Percentiles rank a stretch among this genome's conserved stretches.
These are phyloP conservation scores for Phyto melanocephala DNA, from an alignment of 2,888 invertebrate genomes.

Conservation along the genomic window DNA sequence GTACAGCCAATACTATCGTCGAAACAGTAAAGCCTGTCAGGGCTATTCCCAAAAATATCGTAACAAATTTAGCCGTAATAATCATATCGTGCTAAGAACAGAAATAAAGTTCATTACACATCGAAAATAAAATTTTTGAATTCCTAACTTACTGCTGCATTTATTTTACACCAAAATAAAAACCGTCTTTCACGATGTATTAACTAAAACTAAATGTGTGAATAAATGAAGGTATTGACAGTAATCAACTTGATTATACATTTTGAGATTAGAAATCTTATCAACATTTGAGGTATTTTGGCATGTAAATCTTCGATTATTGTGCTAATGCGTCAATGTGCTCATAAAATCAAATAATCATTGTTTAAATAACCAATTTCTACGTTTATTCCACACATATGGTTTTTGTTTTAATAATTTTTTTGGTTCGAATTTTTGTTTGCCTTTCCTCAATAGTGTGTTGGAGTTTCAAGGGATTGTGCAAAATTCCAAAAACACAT, in stretches of 20 bases:
- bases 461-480: background rate
- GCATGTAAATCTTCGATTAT: constrained; percentile 29
- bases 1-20: constrained; percentile 80
- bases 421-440: background rate
- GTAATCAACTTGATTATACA: constrained; percentile 21
- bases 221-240: constrained; percentile 24
- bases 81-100: too few relatives aligned
- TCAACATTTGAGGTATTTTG: constrained; percentile 11
- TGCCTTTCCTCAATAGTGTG: too few relatives aligned
- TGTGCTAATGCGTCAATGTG: constrained; percentile 12
- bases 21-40: constrained; percentile 79
- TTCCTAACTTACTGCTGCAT: constrained; percentile 30
- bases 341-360: constrained; percentile 33
- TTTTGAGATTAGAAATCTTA: constrained; percentile 55
- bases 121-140: background rate
- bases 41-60: constrained; percentile 72
- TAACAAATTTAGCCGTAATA: constrained; percentile 72
- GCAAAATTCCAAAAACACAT: constrained; percentile 29
- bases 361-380: constrained; percentile 6
- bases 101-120: too few relatives aligned
- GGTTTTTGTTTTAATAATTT: background rate
- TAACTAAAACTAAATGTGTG: constrained; percentile 67
- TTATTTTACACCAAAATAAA: background rate
- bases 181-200: constrained; percentile 54
- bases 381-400: background rate